These are phyloP conservation scores for Cryptosula pallasiana DNA, from an alignment of 2,888 invertebrate species.

Conservation along the genomic window DNA sequence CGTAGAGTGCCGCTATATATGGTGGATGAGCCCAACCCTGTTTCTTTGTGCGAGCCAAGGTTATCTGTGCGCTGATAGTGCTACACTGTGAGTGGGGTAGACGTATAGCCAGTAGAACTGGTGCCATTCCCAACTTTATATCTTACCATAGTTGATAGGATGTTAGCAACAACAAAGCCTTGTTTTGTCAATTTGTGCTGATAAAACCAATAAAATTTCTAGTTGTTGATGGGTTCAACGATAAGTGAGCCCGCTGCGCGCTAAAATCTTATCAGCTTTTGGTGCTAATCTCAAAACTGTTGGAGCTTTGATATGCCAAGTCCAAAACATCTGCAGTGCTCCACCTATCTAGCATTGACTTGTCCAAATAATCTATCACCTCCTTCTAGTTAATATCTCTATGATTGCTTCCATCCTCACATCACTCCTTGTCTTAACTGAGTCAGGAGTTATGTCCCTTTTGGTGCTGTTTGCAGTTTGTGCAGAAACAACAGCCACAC, in stretches of 20 bases:
- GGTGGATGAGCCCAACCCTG: too few relatives aligned
- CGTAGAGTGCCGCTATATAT: too few relatives aligned
- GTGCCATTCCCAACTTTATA: not conserved
- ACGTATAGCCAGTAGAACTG: not conserved
- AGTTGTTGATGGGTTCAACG: conserved; percentile 19
- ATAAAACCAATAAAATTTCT: conserved; percentile 21
- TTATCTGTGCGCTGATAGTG: too few relatives aligned
- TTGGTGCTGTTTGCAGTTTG: not conserved
- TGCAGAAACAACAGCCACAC: not conserved
- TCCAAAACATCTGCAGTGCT: too few relatives aligned
- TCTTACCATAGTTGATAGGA: conserved; percentile 7
- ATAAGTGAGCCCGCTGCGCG: conserved; percentile 6
- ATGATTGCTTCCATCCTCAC: too few relatives aligned
- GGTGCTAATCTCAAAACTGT: conserved; percentile 2
- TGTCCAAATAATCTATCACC: too few relatives aligned
- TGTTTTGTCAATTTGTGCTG: conserved; percentile 13
- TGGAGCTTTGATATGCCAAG: conserved; percentile 10
- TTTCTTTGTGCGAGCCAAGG: too few relatives aligned
- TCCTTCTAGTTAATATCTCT: too few relatives aligned
- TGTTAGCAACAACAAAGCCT: conserved; percentile 23
- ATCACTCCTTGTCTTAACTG: too few relatives aligned
- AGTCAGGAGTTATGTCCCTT: too few relatives aligned
- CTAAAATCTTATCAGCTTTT: not conserved
- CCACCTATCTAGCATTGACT: too few relatives aligned
- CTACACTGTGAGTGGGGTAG: not conserved